phyloP scores from a whole-genome alignment of 2,113 vertebrate genomes.

The Ochotona curzoniae region DNA sequence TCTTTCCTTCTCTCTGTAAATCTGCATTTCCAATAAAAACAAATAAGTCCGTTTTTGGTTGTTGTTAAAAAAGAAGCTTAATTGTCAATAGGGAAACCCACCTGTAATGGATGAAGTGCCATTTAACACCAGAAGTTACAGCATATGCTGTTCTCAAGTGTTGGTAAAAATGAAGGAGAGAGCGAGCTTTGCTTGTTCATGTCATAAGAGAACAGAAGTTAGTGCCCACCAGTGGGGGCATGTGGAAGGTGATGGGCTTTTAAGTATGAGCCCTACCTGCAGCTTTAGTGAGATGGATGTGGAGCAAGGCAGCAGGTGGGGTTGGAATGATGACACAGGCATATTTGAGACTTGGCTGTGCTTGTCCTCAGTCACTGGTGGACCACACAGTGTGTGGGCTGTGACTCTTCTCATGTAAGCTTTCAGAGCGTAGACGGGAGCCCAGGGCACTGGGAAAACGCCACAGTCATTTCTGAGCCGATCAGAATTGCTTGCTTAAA shows the following conservation, averaged over 20 bases:
- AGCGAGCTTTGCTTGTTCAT: background rate
- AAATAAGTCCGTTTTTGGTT: too few relatives aligned
- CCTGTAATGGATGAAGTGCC: conserved; percentile 39
- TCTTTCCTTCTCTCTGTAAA: too few relatives aligned
- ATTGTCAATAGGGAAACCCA: background rate
- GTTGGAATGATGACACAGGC: background rate
- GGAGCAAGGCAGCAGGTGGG: background rate
- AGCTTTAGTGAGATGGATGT: background rate
- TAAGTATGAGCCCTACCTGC: too few relatives aligned
- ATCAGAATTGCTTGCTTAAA: background rate
- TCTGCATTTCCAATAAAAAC: too few relatives aligned
- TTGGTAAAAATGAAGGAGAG: background rate
- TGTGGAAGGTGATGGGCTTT: too few relatives aligned
- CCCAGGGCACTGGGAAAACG: background rate
- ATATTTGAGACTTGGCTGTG: background rate
- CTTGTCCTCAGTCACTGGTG: background rate
- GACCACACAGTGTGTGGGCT: background rate
- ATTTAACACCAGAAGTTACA: background rate
- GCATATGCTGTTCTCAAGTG: background rate
- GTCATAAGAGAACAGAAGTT: background rate
- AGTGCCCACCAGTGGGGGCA: background rate
- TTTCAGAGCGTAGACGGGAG: background rate
- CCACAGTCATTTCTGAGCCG: background rate
- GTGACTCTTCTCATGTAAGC: background rate
- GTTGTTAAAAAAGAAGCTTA: too few relatives aligned